Conservation (phyloP, 2,113 vertebrate species). For the Myxocyprinus asiaticus region DNA sequence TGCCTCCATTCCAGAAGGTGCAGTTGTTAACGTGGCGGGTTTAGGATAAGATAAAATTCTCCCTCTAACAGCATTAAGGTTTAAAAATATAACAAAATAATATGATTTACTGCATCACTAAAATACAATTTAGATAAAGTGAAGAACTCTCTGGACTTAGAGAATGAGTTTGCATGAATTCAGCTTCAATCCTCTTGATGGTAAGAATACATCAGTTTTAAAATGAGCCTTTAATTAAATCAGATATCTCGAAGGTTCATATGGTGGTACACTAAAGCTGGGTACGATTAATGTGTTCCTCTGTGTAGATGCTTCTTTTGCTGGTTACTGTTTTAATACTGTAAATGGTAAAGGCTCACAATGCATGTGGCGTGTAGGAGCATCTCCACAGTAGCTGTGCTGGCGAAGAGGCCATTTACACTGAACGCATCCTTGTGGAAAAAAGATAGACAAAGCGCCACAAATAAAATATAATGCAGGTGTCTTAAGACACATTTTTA, state of each 20-base stretch:
- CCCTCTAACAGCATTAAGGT: background rate
- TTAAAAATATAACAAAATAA: constrained; percentile 3
- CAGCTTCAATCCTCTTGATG: no score
- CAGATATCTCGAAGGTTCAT: background rate
- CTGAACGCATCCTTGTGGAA: no score
- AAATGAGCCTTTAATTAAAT: background rate
- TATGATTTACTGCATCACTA: background rate
- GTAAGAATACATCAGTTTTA: background rate
- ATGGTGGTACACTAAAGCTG: background rate
- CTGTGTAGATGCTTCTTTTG: no score
- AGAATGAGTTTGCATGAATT: no score
- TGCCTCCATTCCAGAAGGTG: constrained; percentile 3
- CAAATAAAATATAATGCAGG: no score
- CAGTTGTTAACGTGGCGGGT: background rate
- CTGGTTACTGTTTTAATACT: no score
- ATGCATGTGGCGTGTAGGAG: no score
- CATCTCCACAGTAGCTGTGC: no score
- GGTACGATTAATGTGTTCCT: background rate
- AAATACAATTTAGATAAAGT: background rate
- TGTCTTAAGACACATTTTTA: no score
- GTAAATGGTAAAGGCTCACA: no score
- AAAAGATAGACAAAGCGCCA: no score
- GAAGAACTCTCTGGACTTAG: background rate
- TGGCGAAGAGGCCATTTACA: no score
- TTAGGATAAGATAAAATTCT: background rate